A percentile compares a stretch with the other conserved stretches of the same genome.
Evolutionary conservation across 2,888 invertebrate genomes (phyloP).

Genomic region (Lumbricus terrestris): DNA sequence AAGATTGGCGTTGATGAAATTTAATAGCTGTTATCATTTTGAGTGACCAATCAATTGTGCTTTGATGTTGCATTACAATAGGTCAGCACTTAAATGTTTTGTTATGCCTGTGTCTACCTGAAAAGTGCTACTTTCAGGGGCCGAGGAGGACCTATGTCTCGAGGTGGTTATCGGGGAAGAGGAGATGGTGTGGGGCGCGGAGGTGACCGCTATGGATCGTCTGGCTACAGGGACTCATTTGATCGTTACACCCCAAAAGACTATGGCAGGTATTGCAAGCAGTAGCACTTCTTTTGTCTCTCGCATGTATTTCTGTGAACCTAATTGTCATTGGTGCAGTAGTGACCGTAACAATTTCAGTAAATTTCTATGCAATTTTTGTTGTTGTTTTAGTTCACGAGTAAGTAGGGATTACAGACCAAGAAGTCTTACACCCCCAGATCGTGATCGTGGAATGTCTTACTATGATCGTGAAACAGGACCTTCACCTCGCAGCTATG

Average conservation of each 20-base stretch:
- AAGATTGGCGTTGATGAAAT: neutral
- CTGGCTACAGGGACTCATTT: slow-evolving; percentile 7
- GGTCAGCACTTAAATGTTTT: neutral
- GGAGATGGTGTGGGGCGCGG: neutral
- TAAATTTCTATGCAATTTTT: neutral
- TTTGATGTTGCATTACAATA: neutral
- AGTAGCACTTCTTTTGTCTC: neutral
- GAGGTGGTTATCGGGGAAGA: slow-evolving; percentile 8
- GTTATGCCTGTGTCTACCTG: neutral
- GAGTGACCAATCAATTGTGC: neutral
- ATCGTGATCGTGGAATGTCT: slow-evolving; percentile 15
- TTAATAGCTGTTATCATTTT: neutral
- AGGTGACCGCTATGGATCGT: slow-evolving; percentile 7
- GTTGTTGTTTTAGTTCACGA: neutral
- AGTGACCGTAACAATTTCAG: neutral
- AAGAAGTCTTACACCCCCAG: slow-evolving; percentile 11
- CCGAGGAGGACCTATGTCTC: slow-evolving; percentile 13
- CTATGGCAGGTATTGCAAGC: slow-evolving; percentile 3
- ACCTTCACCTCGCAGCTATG: slow-evolving; percentile 9
- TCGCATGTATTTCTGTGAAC: neutral
- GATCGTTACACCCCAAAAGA: slow-evolving; percentile 8
- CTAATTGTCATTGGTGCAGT: neutral
- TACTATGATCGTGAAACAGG: neutral
- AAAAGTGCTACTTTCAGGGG: neutral
- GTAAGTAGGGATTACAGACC: neutral